Evolutionary conservation across 2,797 vertebrate genomes (phyloP), one percentile per base, ranked within the genome.

Genomic region (Chrysocyon brachyurus): DNA sequence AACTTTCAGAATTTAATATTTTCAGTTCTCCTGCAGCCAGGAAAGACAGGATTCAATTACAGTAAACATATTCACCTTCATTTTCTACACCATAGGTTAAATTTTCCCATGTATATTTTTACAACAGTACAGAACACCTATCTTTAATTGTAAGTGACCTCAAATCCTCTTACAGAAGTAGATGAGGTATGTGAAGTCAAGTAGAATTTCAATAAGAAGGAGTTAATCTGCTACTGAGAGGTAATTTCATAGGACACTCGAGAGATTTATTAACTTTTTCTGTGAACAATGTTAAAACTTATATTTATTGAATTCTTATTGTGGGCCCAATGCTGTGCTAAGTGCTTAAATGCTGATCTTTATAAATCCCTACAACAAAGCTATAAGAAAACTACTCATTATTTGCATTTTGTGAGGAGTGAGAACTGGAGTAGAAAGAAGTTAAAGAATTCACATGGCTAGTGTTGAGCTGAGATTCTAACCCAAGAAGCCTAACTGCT

Each of bases 141-240:
- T 57, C 16, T 79, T 93, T 56, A 94, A 86, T 89, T 93, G 24
- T 79, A 91, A 84, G 54, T 28, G 56, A 61, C 52, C 73, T 81
- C 24, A 59, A n/a, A 90, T 82, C 12, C 15, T 91, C 91, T 91
- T 94, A 61, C 75, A 57, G 46, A 86, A 84, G 68, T 46, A 68
- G 52, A 49, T 26, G 19, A 21, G 19, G 22, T 61, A 21, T 84
- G 59, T 81, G 77, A 91, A 88, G 68, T 84, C 64, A 85, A 89
- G 33, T 61, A 28, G 94, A 92, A 83, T 33, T 66, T 95, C 63
- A 83, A 17, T 28, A 68, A 84, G 52, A 96, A 91, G 72, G 12
- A 96, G n/a, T 7, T 81, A 12, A 46, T 96, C 91, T 94, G 46
- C 28, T 87, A 16, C 90, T 75, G 14, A 85, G 72, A 96, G 70